Evolutionary conservation across 37 sponge, comb jelly and placozoan species (phyloP).

Genomic region (Haliclona indistincta): DNA sequence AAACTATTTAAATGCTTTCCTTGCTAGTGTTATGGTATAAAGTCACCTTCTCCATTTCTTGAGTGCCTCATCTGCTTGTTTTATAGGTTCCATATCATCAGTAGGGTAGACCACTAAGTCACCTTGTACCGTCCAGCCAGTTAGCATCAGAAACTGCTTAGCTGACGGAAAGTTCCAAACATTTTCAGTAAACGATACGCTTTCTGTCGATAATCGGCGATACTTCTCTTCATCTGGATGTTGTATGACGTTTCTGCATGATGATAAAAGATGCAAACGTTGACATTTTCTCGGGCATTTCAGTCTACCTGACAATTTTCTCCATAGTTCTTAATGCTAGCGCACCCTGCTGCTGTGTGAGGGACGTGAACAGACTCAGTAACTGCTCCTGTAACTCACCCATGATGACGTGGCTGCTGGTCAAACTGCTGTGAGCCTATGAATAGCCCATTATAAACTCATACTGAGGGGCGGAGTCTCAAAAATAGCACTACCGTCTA

Average conservation of each 20-base stretch:
- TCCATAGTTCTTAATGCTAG: no score
- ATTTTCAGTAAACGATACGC: neutral
- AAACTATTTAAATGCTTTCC: neutral
- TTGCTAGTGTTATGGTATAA: neutral
- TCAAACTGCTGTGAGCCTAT: no score
- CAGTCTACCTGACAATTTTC: no score
- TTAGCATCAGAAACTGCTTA: neutral
- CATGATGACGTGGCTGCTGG: no score
- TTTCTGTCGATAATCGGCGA: neutral
- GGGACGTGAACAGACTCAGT: neutral
- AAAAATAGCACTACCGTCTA: no score
- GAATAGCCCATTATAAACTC: no score
- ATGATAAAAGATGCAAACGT: neutral
- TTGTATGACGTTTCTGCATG: slow-evolving; percentile 1
- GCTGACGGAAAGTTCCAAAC: slow-evolving; percentile 3
- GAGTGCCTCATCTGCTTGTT: neutral
- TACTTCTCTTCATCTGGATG: slow-evolving; percentile 14
- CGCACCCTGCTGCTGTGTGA: no score
- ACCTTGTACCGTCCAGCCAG: slow-evolving; percentile 3
- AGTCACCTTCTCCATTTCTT: slow-evolving; percentile 2
- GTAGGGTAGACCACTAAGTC: slow-evolving; percentile 1
- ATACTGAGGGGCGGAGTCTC: no score
- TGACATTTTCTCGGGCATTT: no score
- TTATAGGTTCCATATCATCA: neutral
- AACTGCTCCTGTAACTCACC: neutral